Evolutionary conservation across 2,113 vertebrate genomes (phyloP).

Genomic region (Amphilophus citrinellus): DNA sequence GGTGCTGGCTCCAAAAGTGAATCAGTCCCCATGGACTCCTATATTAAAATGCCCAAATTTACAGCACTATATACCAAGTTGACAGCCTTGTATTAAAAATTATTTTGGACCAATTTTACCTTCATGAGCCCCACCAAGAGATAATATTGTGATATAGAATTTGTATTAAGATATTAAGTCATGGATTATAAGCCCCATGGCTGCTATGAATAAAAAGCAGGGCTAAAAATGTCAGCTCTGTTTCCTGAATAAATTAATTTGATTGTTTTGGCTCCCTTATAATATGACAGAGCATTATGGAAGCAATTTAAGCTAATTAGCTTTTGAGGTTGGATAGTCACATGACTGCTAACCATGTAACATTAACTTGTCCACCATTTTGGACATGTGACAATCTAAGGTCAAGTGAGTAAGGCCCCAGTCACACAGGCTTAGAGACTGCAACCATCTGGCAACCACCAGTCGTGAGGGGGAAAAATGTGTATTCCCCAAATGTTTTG

Average conservation of each 20-base stretch:
- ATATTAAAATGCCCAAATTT: not conserved
- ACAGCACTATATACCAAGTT: not conserved
- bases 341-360: not conserved
- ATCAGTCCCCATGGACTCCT: not conserved
- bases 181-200: not conserved
- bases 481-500: not conserved
- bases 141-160: slow-evolving; percentile 1
- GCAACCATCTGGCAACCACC: too few relatives aligned
- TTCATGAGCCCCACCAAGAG: not conserved
- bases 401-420: not conserved
- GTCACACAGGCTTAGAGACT: not conserved
- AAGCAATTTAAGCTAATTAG: not conserved
- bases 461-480: not conserved
- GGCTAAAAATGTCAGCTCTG: not conserved
- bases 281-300: not conserved
- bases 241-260: not conserved
- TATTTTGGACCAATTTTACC: not conserved
- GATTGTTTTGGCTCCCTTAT: not conserved
- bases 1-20: not conserved
- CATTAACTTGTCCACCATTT: not conserved
- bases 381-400: not conserved
- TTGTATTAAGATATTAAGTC: not conserved
- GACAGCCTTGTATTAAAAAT: not conserved
- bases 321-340: not conserved
- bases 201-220: not conserved